Base-by-base conservation (phyloP, 2,888 invertebrate genomes). In the Drosophila villosipedis region DNA sequence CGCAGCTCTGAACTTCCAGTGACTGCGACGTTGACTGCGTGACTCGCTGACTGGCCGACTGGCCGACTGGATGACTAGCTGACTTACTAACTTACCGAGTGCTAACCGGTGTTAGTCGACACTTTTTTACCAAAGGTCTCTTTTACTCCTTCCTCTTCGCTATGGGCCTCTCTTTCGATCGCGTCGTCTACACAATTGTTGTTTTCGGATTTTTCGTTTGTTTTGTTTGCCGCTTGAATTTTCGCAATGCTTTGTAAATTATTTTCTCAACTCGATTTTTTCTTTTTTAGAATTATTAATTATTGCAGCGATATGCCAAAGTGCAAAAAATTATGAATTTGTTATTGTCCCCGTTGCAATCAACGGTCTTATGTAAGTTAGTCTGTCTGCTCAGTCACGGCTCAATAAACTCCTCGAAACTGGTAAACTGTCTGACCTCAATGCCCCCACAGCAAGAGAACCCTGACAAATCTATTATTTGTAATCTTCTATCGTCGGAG, bases 231-330 rank as follows among this genome's bases (percentile, higher is more conserved):
- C 53, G 43, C 63, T 63, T 69, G 39, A 55, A 57, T 67, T 84
- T 89, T 80, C 68, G 89, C 78, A 86, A 84, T 61, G 61, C 28
- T 31, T 57, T 68, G 79, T 68, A 73, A 63, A 70, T 70, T 75
- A 60, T 41, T 39, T 33, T 50, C 25, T 41, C 52, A 16, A 59
- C 52, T 64, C 37, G 37, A 52, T 19, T 37, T 25, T 37, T 30
- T 25, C 25, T 31, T 31, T 37, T 39, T 65, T 54, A 73, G 80
- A 76, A 25, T 25, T 25, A 25, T 25, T 25, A 25, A 25, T 25
- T 25, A 25, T 25, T 25, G 49, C 50, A 31, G 12, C 60, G 47
- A 68, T 37, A 57, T 59, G 58, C 12, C 37, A 61, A 77, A 63
- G 22, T 66, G 77, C 70, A 75, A 19, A 66, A 63, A 35, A 50